Percentiles rank a stretch among this genome's conserved stretches.
Evolutionary conservation across 2,797 vertebrate genomes (phyloP).

Genomic region (Urosaurus nigricauda): DNA sequence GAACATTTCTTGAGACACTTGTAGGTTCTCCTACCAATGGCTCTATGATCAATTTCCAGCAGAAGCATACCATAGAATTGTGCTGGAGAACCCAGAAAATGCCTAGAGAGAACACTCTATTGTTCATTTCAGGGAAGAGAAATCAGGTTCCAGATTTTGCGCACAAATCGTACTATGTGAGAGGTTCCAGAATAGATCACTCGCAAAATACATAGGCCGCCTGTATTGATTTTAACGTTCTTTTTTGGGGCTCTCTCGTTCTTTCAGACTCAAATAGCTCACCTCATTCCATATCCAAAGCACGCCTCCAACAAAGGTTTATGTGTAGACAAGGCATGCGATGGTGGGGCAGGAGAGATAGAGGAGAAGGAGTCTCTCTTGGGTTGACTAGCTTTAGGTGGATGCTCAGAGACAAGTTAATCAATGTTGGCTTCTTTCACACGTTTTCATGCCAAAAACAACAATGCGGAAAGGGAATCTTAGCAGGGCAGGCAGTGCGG

Average conservation of each 20-base stretch:
- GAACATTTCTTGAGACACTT: too few species aligned
- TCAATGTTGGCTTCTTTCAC: constrained; percentile 45
- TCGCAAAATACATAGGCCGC: too few species aligned
- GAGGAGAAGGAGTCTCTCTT: not conserved
- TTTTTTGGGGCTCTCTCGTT: not conserved
- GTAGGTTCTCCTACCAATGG: too few species aligned
- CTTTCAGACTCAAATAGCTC: not conserved
- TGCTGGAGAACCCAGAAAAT: too few species aligned
- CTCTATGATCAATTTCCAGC: too few species aligned
- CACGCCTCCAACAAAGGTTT: not conserved
- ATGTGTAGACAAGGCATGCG: not conserved
- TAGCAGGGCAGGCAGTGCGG: not conserved
- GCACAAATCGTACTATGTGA: too few species aligned
- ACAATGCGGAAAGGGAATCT: constrained; percentile 25
- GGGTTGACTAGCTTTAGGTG: not conserved
- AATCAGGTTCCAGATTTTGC: too few species aligned
- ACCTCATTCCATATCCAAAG: not conserved
- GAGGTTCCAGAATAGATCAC: too few species aligned
- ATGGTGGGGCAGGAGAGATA: not conserved
- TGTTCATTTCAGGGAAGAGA: too few species aligned
- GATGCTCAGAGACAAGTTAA: not conserved
- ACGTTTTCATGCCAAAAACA: constrained; percentile 26
- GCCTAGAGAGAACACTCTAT: too few species aligned
- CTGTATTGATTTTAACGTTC: not conserved
- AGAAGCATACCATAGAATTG: too few species aligned